Evolutionary conservation across 35 echinoderm and acorn worm genomes (phyloP).

Genomic region (Heliocidaris erythrogramma): DNA sequence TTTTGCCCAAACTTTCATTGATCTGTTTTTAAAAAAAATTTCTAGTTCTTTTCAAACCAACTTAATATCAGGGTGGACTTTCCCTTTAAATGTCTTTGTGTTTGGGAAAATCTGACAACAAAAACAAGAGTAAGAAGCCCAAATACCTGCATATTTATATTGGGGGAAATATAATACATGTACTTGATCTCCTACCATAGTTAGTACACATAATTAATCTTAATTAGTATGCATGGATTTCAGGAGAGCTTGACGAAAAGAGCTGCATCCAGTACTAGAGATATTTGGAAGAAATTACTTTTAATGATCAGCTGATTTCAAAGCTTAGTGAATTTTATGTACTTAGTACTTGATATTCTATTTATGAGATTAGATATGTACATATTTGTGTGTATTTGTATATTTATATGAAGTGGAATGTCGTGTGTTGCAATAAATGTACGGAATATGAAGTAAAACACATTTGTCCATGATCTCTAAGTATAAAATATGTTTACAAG

Average conservation of each 20-base stretch:
- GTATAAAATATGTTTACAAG: neutral
- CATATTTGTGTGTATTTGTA: neutral
- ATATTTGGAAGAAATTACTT: neutral
- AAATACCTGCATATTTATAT: neutral
- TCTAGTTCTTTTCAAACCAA: no score
- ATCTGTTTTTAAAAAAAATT: no score
- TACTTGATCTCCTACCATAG: neutral
- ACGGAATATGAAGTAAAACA: neutral
- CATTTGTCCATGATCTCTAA: neutral
- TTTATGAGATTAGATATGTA: neutral
- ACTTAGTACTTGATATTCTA: slow-evolving; percentile 6
- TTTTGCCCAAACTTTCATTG: no score
- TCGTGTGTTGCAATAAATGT: slow-evolving; percentile 17
- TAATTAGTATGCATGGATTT: neutral
- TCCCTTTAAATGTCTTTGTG: no score
- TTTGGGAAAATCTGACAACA: neutral
- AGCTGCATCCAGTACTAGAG: neutral
- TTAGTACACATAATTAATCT: neutral
- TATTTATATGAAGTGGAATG: slow-evolving; percentile 6
- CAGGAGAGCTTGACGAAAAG: neutral
- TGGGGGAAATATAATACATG: neutral
- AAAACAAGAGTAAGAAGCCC: neutral
- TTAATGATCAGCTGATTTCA: neutral
- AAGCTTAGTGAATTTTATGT: neutral
- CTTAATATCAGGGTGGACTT: no score